A percentile compares a stretch with the other conserved stretches of the same genome.
Evolutionary conservation across 1,140 invertebrate genomes (phyloP).

Genomic region (Meloidogyne exigua): DNA sequence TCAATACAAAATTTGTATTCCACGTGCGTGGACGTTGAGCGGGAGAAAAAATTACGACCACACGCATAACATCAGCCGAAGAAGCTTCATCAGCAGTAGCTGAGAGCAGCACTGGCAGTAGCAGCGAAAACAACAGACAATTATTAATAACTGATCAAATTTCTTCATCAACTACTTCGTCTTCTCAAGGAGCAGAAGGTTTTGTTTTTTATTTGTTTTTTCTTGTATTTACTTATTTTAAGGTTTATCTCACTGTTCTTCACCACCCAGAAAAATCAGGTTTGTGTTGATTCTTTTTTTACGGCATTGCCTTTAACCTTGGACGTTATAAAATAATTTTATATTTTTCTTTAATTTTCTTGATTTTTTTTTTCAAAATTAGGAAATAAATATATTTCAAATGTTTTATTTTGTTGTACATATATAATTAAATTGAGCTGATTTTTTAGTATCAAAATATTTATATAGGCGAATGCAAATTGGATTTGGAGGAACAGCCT

Average conservation of each 20-base stretch:
- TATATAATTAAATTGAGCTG: too few relatives aligned
- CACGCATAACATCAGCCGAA: conserved; percentile 1
- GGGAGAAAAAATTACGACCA: neutral
- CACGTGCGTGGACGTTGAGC: conserved; percentile 1
- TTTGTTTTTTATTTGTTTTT: neutral
- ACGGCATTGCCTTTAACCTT: neutral
- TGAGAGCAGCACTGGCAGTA: neutral
- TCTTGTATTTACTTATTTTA: neutral
- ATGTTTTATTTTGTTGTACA: too few relatives aligned
- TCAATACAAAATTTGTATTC: conserved; percentile 5
- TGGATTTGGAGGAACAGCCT: conserved; percentile 19
- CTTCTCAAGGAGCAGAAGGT: neutral
- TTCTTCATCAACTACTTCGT: neutral
- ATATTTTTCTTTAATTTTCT: too few relatives aligned
- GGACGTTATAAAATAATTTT: neutral
- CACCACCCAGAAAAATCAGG: conserved; percentile 26
- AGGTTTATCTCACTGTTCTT: conserved; percentile 9
- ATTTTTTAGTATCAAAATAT: conserved; percentile 6
- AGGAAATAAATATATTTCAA: too few relatives aligned
- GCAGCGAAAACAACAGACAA: neutral
- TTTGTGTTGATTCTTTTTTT: neutral
- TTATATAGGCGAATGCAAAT: conserved; percentile 41
- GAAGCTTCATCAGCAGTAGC: neutral
- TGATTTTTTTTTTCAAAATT: too few relatives aligned
- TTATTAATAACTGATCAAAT: neutral